Base-by-base conservation (phyloP, 30 jellyfish, hydroid and myxozoan genomes). In the Aurelia aurita region DNA sequence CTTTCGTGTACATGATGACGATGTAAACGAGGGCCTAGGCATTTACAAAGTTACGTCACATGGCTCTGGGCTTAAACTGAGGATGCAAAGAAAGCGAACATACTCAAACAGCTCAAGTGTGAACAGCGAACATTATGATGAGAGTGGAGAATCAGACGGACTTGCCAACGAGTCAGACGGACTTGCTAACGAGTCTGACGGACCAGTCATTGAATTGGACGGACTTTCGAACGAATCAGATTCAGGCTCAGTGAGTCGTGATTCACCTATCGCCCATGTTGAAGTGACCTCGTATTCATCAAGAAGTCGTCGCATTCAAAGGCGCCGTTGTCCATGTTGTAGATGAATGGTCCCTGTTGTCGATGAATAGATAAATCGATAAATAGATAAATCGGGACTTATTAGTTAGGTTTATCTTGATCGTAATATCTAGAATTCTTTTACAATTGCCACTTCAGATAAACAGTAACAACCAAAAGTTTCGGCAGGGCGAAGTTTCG, bases 271-370 rank as follows among this genome's bases (percentile, higher is more conserved):
- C 18, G 32, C 71, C 71, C 63, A 34, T 58, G 22, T 51, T 28
- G 79, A 59, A 18, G 67, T 29, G 53, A 44, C 31, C 34, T 34
- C 72, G 53, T 89, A 34, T 58, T 79, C 97, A 59, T 77, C 97
- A 5, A 65, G 97, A 34, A 67, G 87, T 34, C 89, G 97, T 25
- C 91, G 97, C 21, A 80, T 89, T 20, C 72, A 46, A 34, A 57
- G 64, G 44, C 64, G 61, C 21, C 82, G 82, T 51, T 89, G 97
- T 59, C 87, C 97, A 20, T 89, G 97, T 46, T 89, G 97, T 77
- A 54, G 82, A 57, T 86, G 65, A 49, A 71, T n/a, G n/a, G n/a
- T n/a, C n/a, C n/a, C n/a, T n/a, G n/a, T n/a, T n/a, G n/a, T n/a
- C 5, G 14, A 9, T 39, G 9, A 39, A 39, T 39, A 39, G 51